Percentiles rank a stretch among this genome's conserved stretches.
Evolutionary conservation across 2,113 vertebrate genomes (phyloP).

Genomic region (Oenanthe oenanthe): DNA sequence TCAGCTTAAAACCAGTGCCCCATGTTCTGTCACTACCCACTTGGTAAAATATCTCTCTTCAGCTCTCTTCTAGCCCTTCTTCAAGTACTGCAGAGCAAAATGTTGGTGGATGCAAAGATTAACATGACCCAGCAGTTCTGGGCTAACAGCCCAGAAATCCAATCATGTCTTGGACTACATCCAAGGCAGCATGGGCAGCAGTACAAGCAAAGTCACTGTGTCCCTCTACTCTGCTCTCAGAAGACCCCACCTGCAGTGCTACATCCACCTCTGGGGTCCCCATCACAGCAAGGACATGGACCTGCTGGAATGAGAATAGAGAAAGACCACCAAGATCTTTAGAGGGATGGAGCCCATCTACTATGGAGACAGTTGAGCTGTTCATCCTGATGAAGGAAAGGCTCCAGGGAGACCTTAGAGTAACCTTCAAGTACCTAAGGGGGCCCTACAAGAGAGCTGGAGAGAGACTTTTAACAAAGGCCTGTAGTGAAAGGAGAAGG

Average conservation of each 20-base stretch:
- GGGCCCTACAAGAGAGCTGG: accelerated
- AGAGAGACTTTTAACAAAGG: neutral
- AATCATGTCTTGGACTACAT: neutral
- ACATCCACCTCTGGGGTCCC: neutral
- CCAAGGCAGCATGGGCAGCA: neutral
- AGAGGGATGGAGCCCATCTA: neutral
- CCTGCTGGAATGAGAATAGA: neutral
- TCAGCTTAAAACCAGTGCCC: accelerated
- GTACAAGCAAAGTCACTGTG: neutral
- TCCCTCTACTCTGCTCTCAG: neutral
- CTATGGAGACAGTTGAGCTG: neutral
- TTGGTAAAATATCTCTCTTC: neutral
- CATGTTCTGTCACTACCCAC: neutral
- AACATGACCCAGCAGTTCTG: neutral
- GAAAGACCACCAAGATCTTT: neutral
- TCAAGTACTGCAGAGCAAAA: neutral
- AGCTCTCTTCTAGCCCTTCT: neutral
- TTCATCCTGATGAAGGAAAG: neutral
- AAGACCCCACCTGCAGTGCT: neutral
- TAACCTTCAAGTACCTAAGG: neutral
- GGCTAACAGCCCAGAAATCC: neutral
- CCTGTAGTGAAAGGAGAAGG: neutral
- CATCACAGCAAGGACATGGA: neutral
- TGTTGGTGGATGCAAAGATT: neutral
- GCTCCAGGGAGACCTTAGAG: neutral